phyloP scores from a whole-genome alignment of 2,888 invertebrate genomes.

The Dolichopus griseipennis region DNA sequence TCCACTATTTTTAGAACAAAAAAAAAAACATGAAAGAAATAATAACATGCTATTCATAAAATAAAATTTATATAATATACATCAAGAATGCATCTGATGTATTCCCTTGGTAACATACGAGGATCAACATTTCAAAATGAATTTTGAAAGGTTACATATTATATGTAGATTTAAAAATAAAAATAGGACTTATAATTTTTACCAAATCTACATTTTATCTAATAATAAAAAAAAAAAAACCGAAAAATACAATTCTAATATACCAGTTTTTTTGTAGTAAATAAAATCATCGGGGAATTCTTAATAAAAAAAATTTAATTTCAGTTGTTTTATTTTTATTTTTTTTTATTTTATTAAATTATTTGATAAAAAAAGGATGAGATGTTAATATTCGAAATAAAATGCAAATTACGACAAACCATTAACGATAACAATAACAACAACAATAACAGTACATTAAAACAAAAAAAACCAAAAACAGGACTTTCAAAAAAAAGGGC shows the following conservation, averaged over 20 bases:
- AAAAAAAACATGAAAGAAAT: neutral
- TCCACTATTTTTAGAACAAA: neutral
- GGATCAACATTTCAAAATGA: constrained; percentile 3
- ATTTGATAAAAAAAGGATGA: too few relatives aligned
- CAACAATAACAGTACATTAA: too few relatives aligned
- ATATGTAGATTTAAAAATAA: too few relatives aligned
- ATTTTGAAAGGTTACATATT: neutral
- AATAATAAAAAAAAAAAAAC: too few relatives aligned
- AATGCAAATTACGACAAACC: too few relatives aligned
- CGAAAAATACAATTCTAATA: neutral
- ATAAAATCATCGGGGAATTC: neutral
- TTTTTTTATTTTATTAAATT: neutral
- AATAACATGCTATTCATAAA: neutral
- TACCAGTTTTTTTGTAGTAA: neutral
- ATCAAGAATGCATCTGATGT: neutral
- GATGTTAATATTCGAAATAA: too few relatives aligned
- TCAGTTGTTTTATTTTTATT: neutral
- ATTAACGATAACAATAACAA: too few relatives aligned
- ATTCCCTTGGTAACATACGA: neutral
- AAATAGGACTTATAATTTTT: neutral
- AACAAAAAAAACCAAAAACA: too few relatives aligned
- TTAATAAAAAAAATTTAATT: neutral
- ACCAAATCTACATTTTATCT: neutral
- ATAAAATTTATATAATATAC: neutral
- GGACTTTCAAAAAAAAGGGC: too few relatives aligned